Evolutionary conservation across 1,140 invertebrate genomes (phyloP).

Genomic region (Ceratitis capitata): DNA sequence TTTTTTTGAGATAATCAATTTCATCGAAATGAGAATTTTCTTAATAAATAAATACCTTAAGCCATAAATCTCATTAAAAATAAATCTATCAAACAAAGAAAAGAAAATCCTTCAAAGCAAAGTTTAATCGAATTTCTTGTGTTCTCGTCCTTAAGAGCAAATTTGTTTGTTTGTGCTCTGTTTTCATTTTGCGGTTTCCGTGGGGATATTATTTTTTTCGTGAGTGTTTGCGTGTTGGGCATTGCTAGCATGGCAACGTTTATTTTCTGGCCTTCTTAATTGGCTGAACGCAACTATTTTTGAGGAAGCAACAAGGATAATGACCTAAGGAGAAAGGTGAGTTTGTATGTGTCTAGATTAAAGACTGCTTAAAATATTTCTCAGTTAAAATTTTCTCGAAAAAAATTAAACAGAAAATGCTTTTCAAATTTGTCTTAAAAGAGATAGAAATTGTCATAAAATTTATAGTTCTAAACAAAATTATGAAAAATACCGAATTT

Average conservation of each 20-base stretch:
- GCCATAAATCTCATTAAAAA: neutral
- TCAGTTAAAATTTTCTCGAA: neutral
- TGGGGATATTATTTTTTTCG: neutral
- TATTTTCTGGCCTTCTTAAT: neutral
- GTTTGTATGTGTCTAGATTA: no score
- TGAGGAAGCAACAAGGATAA: constrained; percentile 54
- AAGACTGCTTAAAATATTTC: neutral
- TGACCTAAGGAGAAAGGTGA: constrained; percentile 50
- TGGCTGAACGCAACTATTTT: neutral
- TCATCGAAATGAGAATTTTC: neutral
- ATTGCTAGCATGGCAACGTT: constrained; percentile 28
- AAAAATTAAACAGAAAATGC: neutral
- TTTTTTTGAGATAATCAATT: no score
- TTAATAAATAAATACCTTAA: neutral
- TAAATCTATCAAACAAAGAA: neutral
- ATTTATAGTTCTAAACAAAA: no score
- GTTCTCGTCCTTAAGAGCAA: neutral
- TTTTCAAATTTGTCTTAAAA: no score
- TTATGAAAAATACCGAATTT: no score
- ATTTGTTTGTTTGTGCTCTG: neutral
- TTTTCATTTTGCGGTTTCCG: constrained; percentile 12
- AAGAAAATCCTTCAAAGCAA: no score
- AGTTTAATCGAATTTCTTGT: neutral
- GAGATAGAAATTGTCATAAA: no score
- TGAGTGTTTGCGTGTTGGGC: neutral